A percentile compares a stretch with the other conserved stretches of the same genome.
Evolutionary conservation across 2,888 invertebrate genomes (phyloP).

Genomic region (Parnassius apollo): DNA sequence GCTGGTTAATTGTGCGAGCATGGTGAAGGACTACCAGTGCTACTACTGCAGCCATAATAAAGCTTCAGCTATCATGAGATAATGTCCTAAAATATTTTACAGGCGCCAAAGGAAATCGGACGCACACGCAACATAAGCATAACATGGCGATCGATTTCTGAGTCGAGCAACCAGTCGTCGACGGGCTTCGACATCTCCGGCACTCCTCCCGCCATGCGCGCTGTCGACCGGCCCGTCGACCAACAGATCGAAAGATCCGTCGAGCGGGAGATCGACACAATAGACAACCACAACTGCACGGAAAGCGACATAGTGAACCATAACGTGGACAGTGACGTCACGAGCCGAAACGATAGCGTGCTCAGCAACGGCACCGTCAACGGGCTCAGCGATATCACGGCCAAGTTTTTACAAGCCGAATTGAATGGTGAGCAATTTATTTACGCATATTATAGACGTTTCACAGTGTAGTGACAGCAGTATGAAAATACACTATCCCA

Average conservation of each 20-base stretch:
- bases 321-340: background rate
- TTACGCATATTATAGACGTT: background rate
- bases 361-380: constrained; percentile 48
- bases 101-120: constrained; percentile 59
- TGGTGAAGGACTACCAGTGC: too few relatives aligned
- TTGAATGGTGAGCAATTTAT: constrained; percentile 60
- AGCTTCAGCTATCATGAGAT: too few relatives aligned
- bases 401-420: constrained; percentile 70
- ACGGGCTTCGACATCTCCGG: constrained; percentile 59
- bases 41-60: too few relatives aligned
- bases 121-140: constrained; percentile 70
- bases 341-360: background rate
- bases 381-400: constrained; percentile 51
- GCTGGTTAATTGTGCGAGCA: too few relatives aligned
- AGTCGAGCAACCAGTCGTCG: constrained; percentile 73
- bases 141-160: constrained; percentile 75
- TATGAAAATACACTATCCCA: too few relatives aligned
- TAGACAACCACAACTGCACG: constrained; percentile 28
- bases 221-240: constrained; percentile 26
- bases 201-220: constrained; percentile 39
- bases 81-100: constrained; percentile 15
- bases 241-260: background rate
- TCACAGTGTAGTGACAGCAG: too few relatives aligned
- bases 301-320: constrained; percentile 17
- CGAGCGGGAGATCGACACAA: constrained; percentile 28